phyloP scores from a whole-genome alignment of 2,797 vertebrate genomes.

The Channallabes apus region DNA sequence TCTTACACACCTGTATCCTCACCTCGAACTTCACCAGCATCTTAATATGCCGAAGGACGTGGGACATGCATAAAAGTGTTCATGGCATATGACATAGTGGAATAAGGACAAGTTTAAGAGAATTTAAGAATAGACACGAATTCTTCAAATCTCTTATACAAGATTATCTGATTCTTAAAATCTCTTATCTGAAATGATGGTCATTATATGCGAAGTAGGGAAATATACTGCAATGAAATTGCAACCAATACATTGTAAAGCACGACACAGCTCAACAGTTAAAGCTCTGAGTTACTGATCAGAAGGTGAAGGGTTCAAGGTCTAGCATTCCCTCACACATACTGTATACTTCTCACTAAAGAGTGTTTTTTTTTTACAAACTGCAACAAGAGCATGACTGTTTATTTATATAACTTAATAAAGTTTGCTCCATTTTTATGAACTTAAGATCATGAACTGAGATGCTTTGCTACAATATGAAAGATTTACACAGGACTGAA shows the following conservation, averaged over 20 bases:
- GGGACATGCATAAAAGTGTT: not conserved
- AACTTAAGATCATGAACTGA: not conserved
- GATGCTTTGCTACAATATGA: not conserved
- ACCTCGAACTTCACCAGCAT: not conserved
- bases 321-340: not conserved
- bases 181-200: too few species aligned
- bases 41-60: not conserved
- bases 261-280: too few species aligned
- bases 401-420: not conserved
- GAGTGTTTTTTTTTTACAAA: not conserved
- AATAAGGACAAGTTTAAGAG: not conserved
- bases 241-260: not conserved
- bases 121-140: not conserved
- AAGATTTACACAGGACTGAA: not conserved
- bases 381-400: not conserved
- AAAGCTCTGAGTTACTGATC: too few species aligned
- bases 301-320: too few species aligned
- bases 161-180: too few species aligned
- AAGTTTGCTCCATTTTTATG: not conserved
- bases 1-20: slow-evolving; percentile 9
- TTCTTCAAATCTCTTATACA: too few species aligned
- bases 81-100: not conserved
- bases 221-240: not conserved
- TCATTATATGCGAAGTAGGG: not conserved
- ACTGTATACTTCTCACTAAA: not conserved